Percentiles rank a stretch among this genome's conserved stretches.
Conservation (phyloP, 2,888 invertebrate genomes). For the Tetrapedia diversipes region DNA sequence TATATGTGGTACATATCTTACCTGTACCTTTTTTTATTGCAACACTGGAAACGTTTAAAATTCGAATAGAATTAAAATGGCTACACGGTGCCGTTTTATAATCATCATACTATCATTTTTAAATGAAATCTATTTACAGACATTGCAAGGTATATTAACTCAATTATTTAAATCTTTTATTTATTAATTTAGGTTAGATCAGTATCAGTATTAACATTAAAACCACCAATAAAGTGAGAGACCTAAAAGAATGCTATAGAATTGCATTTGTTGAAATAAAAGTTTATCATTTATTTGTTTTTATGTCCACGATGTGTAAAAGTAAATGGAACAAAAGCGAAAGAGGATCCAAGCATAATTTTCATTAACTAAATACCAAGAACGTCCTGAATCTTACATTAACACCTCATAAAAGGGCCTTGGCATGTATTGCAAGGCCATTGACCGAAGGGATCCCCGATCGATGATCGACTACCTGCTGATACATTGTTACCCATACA, state of each 20-base stretch:
- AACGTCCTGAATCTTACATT: conserved; percentile 17
- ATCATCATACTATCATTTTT: not conserved
- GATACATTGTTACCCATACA: conserved; percentile 70
- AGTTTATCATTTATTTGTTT: not conserved
- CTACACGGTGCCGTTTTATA: not conserved
- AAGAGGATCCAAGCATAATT: not conserved
- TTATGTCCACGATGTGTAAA: too few species aligned
- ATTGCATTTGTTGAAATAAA: not conserved
- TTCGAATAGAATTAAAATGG: not conserved
- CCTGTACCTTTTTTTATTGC: conserved; percentile 69
- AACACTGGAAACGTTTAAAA: conserved; percentile 44
- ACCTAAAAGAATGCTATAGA: not conserved
- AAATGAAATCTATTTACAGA: not conserved
- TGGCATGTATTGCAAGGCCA: conserved; percentile 63
- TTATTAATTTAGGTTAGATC: not conserved
- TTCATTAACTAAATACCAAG: not conserved
- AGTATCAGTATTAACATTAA: too few species aligned
- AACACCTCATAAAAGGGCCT: conserved; percentile 32
- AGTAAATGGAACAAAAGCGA: too few species aligned
- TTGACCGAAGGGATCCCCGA: conserved; percentile 69
- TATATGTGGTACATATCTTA: conserved; percentile 65
- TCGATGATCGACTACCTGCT: conserved; percentile 75
- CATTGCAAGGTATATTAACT: not conserved
- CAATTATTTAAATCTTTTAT: not conserved
- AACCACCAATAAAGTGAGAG: not conserved